These are phyloP conservation scores for Gopherus flavomarginatus DNA, from an alignment of 2,113 vertebrate species.

Conservation along the genomic window DNA sequence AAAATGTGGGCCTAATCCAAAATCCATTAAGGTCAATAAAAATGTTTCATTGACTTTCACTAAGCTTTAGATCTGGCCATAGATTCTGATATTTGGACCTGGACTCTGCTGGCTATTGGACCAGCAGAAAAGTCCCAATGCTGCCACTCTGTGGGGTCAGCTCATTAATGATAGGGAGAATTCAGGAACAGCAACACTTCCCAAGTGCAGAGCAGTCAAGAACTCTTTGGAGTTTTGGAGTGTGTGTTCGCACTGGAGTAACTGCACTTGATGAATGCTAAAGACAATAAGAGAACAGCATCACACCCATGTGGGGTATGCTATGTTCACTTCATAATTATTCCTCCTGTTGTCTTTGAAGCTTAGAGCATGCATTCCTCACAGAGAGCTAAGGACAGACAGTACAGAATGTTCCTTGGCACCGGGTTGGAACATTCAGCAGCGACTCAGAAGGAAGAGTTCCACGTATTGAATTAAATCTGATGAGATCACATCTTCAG, in stretches of 20 bases:
- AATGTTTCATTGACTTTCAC: not conserved
- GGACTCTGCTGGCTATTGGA: not conserved
- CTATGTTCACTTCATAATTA: not conserved
- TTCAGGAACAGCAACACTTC: not conserved
- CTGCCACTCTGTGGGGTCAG: not conserved
- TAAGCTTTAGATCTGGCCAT: not conserved
- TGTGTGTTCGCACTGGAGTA: not conserved
- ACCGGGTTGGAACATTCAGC: not conserved
- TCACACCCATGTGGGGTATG: not conserved
- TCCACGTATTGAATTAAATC: not conserved
- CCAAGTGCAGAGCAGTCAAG: not conserved
- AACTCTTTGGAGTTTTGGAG: not conserved
- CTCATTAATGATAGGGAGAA: not conserved
- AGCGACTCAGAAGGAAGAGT: not conserved
- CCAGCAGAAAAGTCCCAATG: not conserved
- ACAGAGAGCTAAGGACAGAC: not conserved
- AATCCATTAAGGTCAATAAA: not conserved
- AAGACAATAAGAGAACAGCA: not conserved
- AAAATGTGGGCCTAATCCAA: not conserved
- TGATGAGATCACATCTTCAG: not conserved
- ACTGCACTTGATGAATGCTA: fast-evolving
- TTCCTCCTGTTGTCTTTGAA: not conserved
- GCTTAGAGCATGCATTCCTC: not conserved
- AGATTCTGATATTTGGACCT: not conserved
- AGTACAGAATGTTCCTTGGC: not conserved